Evolutionary conservation across 2,797 vertebrate species (phyloP).

Genomic region (Malacoctenus gilli): DNA sequence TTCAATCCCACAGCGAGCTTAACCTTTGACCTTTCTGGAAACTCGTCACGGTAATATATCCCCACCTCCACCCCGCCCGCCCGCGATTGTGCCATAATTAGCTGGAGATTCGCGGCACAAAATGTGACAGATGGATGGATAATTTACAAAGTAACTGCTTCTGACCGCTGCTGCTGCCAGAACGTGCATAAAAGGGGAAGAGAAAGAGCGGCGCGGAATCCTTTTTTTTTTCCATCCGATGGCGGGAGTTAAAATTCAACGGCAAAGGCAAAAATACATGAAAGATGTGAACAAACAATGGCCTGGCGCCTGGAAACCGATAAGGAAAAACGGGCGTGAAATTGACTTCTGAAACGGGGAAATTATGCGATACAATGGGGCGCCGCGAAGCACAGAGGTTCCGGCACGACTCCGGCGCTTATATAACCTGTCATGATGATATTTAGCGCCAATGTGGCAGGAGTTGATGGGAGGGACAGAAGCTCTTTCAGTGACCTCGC

Average conservation of each 20-base stretch:
- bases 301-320: constrained; percentile 4
- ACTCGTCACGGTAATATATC: too few species aligned
- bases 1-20: too few species aligned
- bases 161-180: too few species aligned
- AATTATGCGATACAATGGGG: constrained; percentile 28
- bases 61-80: too few species aligned
- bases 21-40: too few species aligned
- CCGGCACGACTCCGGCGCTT: constrained; percentile 52
- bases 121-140: too few species aligned
- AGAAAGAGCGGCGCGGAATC: too few species aligned
- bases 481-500: constrained; percentile 74
- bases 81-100: too few species aligned
- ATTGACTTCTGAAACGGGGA: constrained; percentile 22
- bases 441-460: constrained; percentile 66
- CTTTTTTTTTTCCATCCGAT: constrained; percentile 21
- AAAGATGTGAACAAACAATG: background rate
- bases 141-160: too few species aligned
- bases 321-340: constrained; percentile 32
- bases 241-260: constrained; percentile 18
- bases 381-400: constrained; percentile 29
- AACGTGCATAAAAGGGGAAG: too few species aligned
- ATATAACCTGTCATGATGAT: constrained; percentile 74
- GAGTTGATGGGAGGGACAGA: constrained; percentile 59
- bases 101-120: too few species aligned
- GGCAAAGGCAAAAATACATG: constrained; percentile 5